Base-by-base conservation (phyloP, 2,113 vertebrate species). In the Sapajus apella region DNA sequence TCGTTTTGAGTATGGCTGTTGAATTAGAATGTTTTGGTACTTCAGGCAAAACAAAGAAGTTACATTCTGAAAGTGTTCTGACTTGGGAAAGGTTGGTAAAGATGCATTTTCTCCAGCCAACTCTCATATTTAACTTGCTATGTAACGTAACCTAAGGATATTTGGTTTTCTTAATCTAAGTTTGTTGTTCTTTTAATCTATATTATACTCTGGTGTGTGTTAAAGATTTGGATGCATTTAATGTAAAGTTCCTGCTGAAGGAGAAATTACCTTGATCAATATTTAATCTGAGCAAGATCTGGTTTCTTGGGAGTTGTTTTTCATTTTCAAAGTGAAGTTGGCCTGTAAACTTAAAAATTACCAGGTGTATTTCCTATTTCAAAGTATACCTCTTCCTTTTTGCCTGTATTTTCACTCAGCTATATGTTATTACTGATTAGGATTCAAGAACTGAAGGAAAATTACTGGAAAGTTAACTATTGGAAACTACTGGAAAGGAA, bases 271-370 rank as follows among this genome's bases (percentile, higher is more conserved):
- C 64, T 75, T 93, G 72, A 20, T 30, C 45, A 84, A 1, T 91
- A 73, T 84, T 84, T 87, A 87, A 61, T 92, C 56, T 92, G 52
- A 84, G 47, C 1, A 86, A 94, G 77, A 55, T 66, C 94, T 3
- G 20, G 50, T 90, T 95, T 94, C 47, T 61, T 85, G 52, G 56
- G 73, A 64, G 17, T 82, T 94, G 30, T 61, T 93, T 92, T 89
- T 94, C 43, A 86, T 96, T 95, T 95, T 85, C 72, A 97, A 70
- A 92, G 32, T 94, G 40, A 93, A 94, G 32, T 73, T 9, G 27
- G 16, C n/a, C 45, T 80, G 21, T 87, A 83, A 80, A 92, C 37
- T 75, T 85, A 27, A 94, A 43, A 61, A 23, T 27, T 66, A 64
- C 17, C 13, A n/a, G 7, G 13, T 91, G 0, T 90, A 32, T 91